Conservation (phyloP, 2,888 invertebrate genomes). For the Scrobipalpa costella region DNA sequence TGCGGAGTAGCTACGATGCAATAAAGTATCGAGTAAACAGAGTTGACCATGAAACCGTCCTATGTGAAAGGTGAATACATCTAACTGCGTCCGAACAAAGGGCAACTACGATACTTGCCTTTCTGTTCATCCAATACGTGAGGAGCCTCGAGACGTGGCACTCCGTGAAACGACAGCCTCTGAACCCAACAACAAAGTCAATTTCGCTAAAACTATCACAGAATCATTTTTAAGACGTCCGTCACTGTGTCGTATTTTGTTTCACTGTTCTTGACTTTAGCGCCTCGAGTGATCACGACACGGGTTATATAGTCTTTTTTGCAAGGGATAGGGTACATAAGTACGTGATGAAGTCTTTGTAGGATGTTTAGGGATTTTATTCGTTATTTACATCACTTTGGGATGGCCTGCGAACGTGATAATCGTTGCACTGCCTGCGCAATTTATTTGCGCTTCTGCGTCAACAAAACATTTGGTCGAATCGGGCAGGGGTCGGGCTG, state of each 20-base stretch:
- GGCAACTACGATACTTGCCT: slow-evolving; percentile 70
- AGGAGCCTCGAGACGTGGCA: slow-evolving; percentile 65
- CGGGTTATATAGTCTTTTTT: slow-evolving; percentile 40
- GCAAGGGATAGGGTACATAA: slow-evolving; percentile 40
- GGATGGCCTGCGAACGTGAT: slow-evolving; percentile 70
- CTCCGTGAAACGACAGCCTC: slow-evolving; percentile 60
- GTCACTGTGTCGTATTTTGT: slow-evolving; percentile 69
- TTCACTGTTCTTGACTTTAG: slow-evolving; percentile 68
- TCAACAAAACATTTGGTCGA: slow-evolving; percentile 64
- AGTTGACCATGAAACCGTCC: slow-evolving; percentile 55
- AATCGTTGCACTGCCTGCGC: slow-evolving; percentile 75
- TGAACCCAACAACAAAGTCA: slow-evolving; percentile 47
- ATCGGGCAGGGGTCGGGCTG: slow-evolving; percentile 27
- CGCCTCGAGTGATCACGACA: slow-evolving; percentile 57
- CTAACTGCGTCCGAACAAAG: slow-evolving; percentile 51
- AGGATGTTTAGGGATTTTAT: slow-evolving; percentile 57
- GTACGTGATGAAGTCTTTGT: slow-evolving; percentile 57
- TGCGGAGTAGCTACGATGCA: slow-evolving; percentile 19
- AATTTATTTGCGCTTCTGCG: slow-evolving; percentile 75
- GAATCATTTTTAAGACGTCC: slow-evolving; percentile 62
- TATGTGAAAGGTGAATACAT: slow-evolving; percentile 50
- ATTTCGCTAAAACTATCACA: slow-evolving; percentile 58
- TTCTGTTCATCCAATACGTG: slow-evolving; percentile 78
- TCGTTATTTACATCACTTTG: slow-evolving; percentile 75
- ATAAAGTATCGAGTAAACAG: slow-evolving; percentile 47